A percentile compares a stretch with the other conserved stretches of the same genome.
phyloP scores from a whole-genome alignment of 92 coral and sea anemone genomes.

The Scolanthus callimorphus region DNA sequence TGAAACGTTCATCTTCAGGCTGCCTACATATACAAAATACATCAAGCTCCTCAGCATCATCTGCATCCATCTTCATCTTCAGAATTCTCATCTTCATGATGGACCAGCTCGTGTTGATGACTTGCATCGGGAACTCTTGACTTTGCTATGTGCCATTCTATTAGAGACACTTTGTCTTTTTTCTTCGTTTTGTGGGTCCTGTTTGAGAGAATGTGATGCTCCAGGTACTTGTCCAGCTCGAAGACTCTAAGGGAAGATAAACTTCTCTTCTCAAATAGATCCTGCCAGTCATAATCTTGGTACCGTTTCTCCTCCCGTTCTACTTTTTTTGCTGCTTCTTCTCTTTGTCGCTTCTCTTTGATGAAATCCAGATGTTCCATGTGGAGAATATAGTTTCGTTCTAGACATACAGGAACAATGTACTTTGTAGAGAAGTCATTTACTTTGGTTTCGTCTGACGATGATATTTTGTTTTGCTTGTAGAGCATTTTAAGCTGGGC shows the following conservation, averaged over 20 bases:
- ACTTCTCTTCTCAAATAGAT: constrained; percentile 30
- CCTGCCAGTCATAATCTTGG: constrained; percentile 33
- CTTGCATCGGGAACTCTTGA: constrained; percentile 10
- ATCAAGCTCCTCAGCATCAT: constrained; percentile 28
- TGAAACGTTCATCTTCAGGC: constrained; percentile 61
- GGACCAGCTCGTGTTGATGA: neutral
- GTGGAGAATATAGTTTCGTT: constrained; percentile 34
- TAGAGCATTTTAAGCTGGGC: constrained; percentile 29
- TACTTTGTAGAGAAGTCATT: constrained; percentile 41
- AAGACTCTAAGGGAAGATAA: constrained; percentile 31
- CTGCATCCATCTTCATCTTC: constrained; percentile 38
- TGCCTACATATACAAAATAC: constrained; percentile 52
- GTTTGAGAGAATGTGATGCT: constrained; percentile 35
- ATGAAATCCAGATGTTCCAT: constrained; percentile 41
- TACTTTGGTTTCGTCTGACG: constrained; percentile 25
- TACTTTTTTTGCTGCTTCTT: constrained; percentile 26
- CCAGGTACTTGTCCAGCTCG: constrained; percentile 57
- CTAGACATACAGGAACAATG: constrained; percentile 39
- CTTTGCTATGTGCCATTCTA: constrained; percentile 59
- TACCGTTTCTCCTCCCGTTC: constrained; percentile 18
- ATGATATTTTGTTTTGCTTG: constrained; percentile 12
- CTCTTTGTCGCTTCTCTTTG: constrained; percentile 41
- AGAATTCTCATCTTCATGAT: constrained; percentile 1
- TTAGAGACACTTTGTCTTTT: constrained; percentile 53
- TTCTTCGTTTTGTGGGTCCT: constrained; percentile 40